Conservation (phyloP, 2,888 invertebrate species). For the Cryptus viduatorius region DNA sequence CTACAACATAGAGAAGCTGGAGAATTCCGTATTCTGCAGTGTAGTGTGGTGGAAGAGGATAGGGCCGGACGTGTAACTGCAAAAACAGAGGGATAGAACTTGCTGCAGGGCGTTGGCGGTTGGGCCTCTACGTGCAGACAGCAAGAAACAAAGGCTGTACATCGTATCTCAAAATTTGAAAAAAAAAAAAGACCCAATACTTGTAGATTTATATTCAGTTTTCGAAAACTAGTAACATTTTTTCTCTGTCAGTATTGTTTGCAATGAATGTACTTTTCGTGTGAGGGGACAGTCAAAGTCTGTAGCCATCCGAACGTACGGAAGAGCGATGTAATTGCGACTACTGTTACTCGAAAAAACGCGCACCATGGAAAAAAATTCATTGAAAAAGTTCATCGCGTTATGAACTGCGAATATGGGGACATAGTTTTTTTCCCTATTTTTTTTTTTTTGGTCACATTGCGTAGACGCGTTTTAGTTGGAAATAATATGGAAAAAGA, state of each 20-base stretch:
- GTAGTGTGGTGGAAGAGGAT: slow-evolving; percentile 27
- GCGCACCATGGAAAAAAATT: background rate
- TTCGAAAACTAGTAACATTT: background rate
- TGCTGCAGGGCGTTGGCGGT: slow-evolving; percentile 9
- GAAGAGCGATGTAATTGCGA: background rate
- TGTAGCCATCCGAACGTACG: background rate
- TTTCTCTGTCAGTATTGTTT: background rate
- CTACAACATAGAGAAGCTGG: background rate
- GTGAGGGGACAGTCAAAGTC: background rate
- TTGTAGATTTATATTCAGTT: background rate
- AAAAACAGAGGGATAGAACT: slow-evolving; percentile 45
- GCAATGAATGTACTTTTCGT: background rate
- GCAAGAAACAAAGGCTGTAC: background rate
- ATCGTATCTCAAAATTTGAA: background rate
- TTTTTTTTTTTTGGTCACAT: background rate
- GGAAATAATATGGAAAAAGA: background rate
- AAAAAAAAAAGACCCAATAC: too few relatives aligned
- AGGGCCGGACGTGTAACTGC: slow-evolving; percentile 45
- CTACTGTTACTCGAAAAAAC: background rate
- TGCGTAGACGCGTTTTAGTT: background rate
- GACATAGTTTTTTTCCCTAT: background rate
- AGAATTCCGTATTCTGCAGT: slow-evolving; percentile 51
- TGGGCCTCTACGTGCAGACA: background rate
- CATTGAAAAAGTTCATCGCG: background rate
- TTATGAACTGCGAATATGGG: background rate